Conservation (phyloP, 2,113 vertebrate species). For the Eurypyga helias region DNA sequence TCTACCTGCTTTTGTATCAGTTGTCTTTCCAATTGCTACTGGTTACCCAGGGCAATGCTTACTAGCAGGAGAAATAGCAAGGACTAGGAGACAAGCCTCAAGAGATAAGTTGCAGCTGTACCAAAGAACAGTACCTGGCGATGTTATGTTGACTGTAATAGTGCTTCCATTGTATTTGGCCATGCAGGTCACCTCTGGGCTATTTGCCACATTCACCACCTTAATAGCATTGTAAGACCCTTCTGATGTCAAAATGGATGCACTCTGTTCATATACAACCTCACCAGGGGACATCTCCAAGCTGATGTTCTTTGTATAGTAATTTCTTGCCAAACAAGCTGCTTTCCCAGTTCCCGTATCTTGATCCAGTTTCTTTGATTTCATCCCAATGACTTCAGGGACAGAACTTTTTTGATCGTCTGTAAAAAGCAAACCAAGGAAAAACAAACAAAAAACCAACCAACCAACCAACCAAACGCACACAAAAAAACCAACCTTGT, state of each 20-base stretch:
- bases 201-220: not conserved
- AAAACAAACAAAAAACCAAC: too few species aligned
- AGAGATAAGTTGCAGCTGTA: not conserved
- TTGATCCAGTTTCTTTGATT: not conserved
- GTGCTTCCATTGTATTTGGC: fast-evolving
- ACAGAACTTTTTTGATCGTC: not conserved
- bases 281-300: constrained; percentile 6
- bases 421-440: too few species aligned
- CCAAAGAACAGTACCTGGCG: not conserved
- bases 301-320: constrained; percentile 15
- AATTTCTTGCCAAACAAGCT: constrained; percentile 66
- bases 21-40: not conserved
- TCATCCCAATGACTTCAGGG: constrained; percentile 67
- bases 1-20: not conserved
- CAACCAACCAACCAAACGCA: too few species aligned
- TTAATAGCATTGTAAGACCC: constrained; percentile 35
- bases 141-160: fast-evolving
- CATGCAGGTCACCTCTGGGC: fast-evolving
- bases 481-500: too few species aligned
- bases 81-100: not conserved
- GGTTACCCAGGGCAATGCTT: not conserved
- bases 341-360: not conserved
- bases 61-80: not conserved
- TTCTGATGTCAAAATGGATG: not conserved
- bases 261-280: not conserved